Conservation (phyloP, 2,888 invertebrate species). For the Drosophila imparisetae region DNA sequence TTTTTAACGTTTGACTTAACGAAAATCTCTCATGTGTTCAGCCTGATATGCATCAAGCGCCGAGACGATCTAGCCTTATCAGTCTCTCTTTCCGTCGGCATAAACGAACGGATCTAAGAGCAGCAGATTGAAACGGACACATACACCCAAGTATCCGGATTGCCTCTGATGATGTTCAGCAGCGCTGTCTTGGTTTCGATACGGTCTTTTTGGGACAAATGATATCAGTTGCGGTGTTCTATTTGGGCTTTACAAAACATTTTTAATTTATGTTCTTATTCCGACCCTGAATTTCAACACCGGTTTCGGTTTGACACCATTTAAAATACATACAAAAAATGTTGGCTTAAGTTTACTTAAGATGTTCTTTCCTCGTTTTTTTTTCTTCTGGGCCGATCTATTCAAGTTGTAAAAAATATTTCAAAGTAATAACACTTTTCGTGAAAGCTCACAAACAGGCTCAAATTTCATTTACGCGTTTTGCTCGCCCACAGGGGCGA, state of each 20-base stretch:
- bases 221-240: not conserved
- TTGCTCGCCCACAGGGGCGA: slow-evolving; percentile 18
- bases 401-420: slow-evolving; percentile 6
- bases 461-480: slow-evolving; percentile 46
- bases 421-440: slow-evolving; percentile 54
- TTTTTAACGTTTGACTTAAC: too few relatives aligned
- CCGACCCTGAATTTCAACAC: not conserved
- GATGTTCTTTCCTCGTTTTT: not conserved
- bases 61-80: not conserved
- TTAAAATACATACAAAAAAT: not conserved
- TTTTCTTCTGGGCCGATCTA: slow-evolving; percentile 18
- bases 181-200: not conserved
- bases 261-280: not conserved
- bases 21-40: not conserved
- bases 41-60: not conserved
- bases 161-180: too few relatives aligned
- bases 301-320: not conserved
- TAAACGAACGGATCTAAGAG: too few relatives aligned
- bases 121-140: not conserved
- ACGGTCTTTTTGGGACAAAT: not conserved
- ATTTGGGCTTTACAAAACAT: not conserved
- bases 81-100: too few relatives aligned
- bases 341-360: not conserved
- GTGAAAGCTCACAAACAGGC: slow-evolving; percentile 17
- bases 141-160: not conserved